Base-by-base conservation (phyloP, 2,888 invertebrate genomes). In the Xestia xanthographa region DNA sequence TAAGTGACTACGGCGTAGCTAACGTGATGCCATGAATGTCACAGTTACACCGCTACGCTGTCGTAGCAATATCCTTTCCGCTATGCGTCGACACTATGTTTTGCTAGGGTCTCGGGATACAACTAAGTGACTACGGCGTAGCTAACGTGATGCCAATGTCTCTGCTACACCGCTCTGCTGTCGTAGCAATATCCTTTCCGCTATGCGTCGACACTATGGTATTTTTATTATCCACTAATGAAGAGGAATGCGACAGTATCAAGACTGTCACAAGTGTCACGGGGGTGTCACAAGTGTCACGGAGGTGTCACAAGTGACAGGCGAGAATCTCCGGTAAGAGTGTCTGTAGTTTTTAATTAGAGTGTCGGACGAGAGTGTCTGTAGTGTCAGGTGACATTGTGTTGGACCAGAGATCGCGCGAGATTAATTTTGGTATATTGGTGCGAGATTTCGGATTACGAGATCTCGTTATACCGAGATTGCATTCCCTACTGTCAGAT, bases 101-200 rank as follows among this genome's bases (percentile, higher is more conserved):
- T n/a, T n/a, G n/a, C n/a, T n/a, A n/a, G n/a, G n/a, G n/a, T n/a
- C n/a, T n/a, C 45, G 20, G 34, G 17, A 26, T 29, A 9, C 6
- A 20, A 38, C 22, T 50, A 53, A 22, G 6, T 34, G 5, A 45
- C 77, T 77, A 77, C 77, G 77, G 45, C 77, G 77, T 69, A 78
- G 78, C 68, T 17, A 22, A 34, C 34, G 5, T 34, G 34, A 34
- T 34, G 34, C 34, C 34, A 66, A 50, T 60, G 20, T 8, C 66
- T 26, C 41, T 5, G 76, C 68, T 77, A 77, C 68, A 53, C 45
- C 22, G 68, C 68, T 68, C 77, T 56, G 56, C 45, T 60, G 9
- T 12, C n/a, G 53, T 56, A 26, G 56, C 48, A 60, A 22, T 9
- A 26, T 43, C 11, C 50, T 26, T 43, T 17, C 17, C 8, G 45